Evolutionary conservation across 2,113 vertebrate species (phyloP), one percentile per base, ranked within the genome.

Genomic region (Noctilio leporinus): DNA sequence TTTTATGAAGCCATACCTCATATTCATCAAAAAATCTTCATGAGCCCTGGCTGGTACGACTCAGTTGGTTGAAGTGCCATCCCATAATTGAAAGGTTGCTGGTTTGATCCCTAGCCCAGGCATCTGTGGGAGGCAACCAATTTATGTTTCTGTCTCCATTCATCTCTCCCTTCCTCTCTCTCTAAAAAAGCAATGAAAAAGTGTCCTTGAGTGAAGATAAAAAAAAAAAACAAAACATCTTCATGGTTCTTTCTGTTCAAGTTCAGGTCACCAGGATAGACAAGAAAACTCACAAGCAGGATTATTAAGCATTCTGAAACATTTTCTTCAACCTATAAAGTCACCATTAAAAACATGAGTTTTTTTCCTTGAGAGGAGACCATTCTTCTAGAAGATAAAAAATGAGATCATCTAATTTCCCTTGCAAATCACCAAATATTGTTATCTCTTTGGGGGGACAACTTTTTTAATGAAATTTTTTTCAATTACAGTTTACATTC

Each of bases 1-100:
- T 97, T 98, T 99, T 69, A 99, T 99, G 97, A 99, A 99, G 76
- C 99, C 99, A 8, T 99, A 99, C 99, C 99, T 99, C 93, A 99
- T 97, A 97, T 99, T 99, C 99, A 99, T 49, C n/a, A n/a, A 76
- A 76, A 51, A 51, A 76, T 51, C 73, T 76, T 76, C 99, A 16
- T 99, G 99, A 98, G 59, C 59, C 28, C 59, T 30, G 59, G 59
- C 28, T 62, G 59, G 59, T 30, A 28, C 30, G 59, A 62, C 20
- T 62, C 28, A 62, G 4, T 30, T 62, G 59, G 28, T 62, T 62
- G 59, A 28, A 14, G 59, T 62, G 59, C 9, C 59, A 14, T 62
- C 59, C 28, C 30, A 12, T 62, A 30, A 62, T 28, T 1, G 7
- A 28, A 62, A 62, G 59, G 4, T 62, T 62, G 28, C 1, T 26